These are phyloP conservation scores for Perodicticus potto DNA, from an alignment of 2,797 vertebrate genomes.

Conservation along the genomic window DNA sequence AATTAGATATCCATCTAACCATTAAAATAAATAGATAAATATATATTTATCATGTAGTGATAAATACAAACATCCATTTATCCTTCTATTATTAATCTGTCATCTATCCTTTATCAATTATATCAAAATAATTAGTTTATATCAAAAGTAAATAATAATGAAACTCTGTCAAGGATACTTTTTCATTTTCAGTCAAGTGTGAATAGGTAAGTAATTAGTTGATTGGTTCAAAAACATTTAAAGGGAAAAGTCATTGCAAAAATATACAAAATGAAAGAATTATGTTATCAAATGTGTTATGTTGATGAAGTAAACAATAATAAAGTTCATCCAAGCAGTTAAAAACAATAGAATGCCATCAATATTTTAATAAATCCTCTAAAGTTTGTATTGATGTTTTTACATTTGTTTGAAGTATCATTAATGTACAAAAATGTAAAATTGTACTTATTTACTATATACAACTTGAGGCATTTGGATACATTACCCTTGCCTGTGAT, in stretches of 20 bases:
- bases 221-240: neutral
- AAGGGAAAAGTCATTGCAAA: neutral
- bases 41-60: neutral
- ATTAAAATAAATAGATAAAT: neutral
- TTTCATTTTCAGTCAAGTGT: neutral
- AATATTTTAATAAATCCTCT: neutral
- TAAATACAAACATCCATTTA: neutral
- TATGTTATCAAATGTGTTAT: neutral
- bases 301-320: neutral
- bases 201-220: neutral
- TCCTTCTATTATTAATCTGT: neutral
- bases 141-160: neutral
- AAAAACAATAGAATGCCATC: neutral
- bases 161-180: neutral
- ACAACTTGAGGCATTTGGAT: neutral
- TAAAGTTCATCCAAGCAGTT: neutral
- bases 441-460: neutral
- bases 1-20: neutral
- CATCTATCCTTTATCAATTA: neutral
- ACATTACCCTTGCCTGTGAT: neutral
- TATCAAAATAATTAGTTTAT: neutral
- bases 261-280: neutral
- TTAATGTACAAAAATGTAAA: neutral
- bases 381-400: neutral
- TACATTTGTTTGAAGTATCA: neutral